phyloP scores from a whole-genome alignment of 2,797 vertebrate genomes.

The Syngnathus rostellatus region DNA sequence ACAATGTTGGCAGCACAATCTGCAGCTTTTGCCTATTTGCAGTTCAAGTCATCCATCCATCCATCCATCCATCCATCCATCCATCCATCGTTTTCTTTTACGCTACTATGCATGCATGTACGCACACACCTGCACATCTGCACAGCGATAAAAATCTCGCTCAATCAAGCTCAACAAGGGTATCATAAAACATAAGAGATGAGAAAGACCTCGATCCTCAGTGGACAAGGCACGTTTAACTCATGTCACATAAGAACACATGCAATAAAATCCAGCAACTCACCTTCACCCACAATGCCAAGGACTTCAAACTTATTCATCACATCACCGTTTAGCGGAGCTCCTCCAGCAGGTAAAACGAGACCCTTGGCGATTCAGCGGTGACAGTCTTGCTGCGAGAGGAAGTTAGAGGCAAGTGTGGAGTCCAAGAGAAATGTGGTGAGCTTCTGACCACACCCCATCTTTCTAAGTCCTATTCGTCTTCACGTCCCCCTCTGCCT shows the following conservation, averaged over 20 bases:
- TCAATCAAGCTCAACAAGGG: neutral
- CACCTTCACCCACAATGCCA: conserved; percentile 99
- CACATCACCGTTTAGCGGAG: conserved; percentile 95
- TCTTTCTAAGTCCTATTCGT: conserved; percentile 23
- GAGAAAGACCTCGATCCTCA: neutral
- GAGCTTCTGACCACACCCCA: conserved; percentile 35
- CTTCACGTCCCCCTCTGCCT: conserved; percentile 12
- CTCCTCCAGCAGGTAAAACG: conserved; percentile 93
- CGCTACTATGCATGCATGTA: no score
- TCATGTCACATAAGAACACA: conserved; percentile 8
- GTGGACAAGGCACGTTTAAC: neutral
- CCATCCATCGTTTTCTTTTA: no score
- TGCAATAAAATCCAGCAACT: conserved; percentile 49
- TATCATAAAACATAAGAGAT: neutral
- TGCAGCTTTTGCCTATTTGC: no score
- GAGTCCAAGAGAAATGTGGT: conserved; percentile 41
- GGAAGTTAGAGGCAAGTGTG: conserved; percentile 32
- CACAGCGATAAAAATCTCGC: neutral
- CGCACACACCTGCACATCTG: neutral
- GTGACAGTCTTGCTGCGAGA: conserved; percentile 41
- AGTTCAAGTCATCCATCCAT: no score
- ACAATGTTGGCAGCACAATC: no score
- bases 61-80: no score
- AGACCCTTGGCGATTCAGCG: conserved; percentile 60
- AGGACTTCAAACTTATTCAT: conserved; percentile 99